phyloP scores from a whole-genome alignment of 2,797 vertebrate genomes.

The Chloroceryle amazona region DNA sequence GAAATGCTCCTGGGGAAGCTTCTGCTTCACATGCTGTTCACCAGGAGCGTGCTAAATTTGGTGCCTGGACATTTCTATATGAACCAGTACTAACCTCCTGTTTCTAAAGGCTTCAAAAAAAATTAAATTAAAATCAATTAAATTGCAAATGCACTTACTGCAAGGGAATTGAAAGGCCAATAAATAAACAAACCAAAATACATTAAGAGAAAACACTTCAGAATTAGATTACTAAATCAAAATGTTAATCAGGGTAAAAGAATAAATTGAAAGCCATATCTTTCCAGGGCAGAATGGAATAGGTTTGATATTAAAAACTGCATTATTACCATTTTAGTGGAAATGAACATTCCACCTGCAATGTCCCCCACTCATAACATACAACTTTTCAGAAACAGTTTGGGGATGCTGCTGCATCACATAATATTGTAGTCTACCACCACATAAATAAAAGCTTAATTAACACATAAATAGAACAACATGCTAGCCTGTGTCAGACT shows the following conservation, averaged over 20 bases:
- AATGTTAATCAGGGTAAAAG: background rate
- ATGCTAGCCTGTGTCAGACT: background rate
- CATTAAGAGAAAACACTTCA: background rate
- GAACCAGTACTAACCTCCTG: background rate
- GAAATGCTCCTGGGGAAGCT: background rate
- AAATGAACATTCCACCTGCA: background rate
- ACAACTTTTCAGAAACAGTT: background rate
- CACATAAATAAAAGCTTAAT: slow-evolving; percentile 19
- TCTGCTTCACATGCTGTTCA: background rate
- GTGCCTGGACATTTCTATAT: background rate
- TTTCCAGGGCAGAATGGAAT: background rate
- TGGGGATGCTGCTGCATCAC: background rate
- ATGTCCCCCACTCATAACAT: background rate
- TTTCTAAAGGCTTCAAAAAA: background rate
- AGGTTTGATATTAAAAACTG: background rate
- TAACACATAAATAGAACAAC: slow-evolving; percentile 27
- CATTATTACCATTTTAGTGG: background rate
- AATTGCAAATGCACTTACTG: background rate
- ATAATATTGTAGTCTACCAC: background rate
- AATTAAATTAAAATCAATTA: background rate
- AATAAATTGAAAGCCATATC: background rate
- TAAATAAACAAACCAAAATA: background rate
- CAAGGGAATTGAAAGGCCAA: background rate
- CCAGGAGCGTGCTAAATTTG: background rate
- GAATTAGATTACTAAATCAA: background rate